Evolutionary conservation across 2,797 vertebrate genomes (phyloP).

Genomic region (Melanotaenia nigrans): DNA sequence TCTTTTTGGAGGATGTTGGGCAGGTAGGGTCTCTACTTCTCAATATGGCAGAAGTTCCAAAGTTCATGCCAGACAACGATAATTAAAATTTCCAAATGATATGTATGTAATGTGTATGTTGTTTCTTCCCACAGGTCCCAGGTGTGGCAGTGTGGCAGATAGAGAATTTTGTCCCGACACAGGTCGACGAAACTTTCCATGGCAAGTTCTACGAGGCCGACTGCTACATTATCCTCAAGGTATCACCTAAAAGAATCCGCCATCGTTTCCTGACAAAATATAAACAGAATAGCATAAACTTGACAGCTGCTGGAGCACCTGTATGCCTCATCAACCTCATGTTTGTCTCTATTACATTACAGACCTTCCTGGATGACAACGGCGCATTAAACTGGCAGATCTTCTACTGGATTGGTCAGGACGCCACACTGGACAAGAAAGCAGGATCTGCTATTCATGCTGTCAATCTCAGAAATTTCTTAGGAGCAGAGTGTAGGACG

Average conservation of each 20-base stretch:
- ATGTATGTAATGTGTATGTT: neutral
- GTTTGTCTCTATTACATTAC: neutral
- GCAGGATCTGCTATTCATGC: conserved; percentile 95
- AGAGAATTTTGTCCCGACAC: conserved; percentile 92
- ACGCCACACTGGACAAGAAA: conserved; percentile 95
- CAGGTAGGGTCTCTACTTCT: conserved; percentile 82
- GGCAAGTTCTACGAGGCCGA: conserved; percentile 98
- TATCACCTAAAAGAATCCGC: conserved; percentile 24
- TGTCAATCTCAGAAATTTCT: conserved; percentile 94
- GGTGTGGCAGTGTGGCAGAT: conserved; percentile 94
- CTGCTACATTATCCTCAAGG: conserved; percentile 98
- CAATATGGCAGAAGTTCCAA: neutral
- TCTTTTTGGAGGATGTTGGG: conserved; percentile 92
- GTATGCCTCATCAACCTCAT: neutral
- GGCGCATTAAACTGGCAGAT: conserved; percentile 93
- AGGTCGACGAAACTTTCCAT: conserved; percentile 91
- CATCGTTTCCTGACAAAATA: neutral
- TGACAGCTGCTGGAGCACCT: neutral
- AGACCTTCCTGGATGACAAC: conserved; percentile 94
- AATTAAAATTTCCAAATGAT: neutral
- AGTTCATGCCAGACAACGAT: neutral
- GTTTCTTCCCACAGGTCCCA: conserved; percentile 80
- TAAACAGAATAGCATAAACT: neutral
- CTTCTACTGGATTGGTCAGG: conserved; percentile 98
- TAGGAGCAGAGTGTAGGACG: conserved; percentile 93